Base-by-base conservation (phyloP, 2,888 invertebrate genomes). In the Julus scanicus region DNA sequence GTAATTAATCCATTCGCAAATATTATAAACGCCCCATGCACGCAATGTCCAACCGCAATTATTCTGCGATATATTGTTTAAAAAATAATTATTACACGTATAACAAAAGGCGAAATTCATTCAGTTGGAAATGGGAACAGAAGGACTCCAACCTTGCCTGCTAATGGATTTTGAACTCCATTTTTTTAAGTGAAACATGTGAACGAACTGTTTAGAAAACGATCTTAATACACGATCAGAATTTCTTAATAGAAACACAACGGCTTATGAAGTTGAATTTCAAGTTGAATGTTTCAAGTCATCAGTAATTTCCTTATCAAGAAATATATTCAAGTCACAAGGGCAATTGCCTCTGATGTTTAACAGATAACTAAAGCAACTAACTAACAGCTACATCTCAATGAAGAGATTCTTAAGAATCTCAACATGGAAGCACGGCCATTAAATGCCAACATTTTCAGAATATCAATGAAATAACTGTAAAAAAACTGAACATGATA, bases 201-300 rank as follows among this genome's bases (percentile, higher is more conserved):
- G 71, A 71, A 71, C 29, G 71, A 71, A 71, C 71, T 71, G 71
- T 63, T 63, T 63, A 71, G 71, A 71, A 71, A 71, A 71, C 71
- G 71, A 71, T 71, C 71, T 71, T 29, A 29, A n/a, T 63, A 20
- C 63, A 8, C 6, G 63, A 63, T 63, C 63, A 20, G 63, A 63
- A 63, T 63, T 63, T 6, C 29, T 63, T 9, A 8, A 63, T 37
- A 71, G 71, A 71, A 71, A 63, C 20, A 44, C 44, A 44, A 44
- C 44, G 44, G 44, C 8, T 13, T 53, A 53, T 15, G 29, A 17
- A n/a, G 29, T 29, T 71, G 11, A 71, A 71, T n/a, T 29, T 71
- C 71, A 71, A 71, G 71, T 71, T 71, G 71, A 71, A 71, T 71
- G 71, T 29, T 71, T 71, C 11, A 17, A 29, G 0, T 11, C 63